phyloP scores from a whole-genome alignment of 1,140 invertebrate species.

The Chironomus tepperi region DNA sequence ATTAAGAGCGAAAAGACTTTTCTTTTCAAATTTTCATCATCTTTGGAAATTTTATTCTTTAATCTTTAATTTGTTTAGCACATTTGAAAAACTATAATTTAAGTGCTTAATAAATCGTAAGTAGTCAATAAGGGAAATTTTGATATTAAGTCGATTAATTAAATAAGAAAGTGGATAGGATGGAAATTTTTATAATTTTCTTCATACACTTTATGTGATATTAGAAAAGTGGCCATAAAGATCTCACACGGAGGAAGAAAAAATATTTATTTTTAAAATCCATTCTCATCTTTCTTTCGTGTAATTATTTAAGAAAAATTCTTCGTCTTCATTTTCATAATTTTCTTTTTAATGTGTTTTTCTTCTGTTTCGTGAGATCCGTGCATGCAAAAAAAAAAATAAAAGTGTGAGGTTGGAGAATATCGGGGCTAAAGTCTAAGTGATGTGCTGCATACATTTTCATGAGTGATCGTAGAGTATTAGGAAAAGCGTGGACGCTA shows the following conservation, averaged over 20 bases:
- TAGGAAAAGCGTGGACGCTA: background rate
- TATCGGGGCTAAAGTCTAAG: too few species aligned
- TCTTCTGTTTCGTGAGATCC: background rate
- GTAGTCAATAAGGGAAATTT: background rate
- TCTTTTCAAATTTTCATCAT: background rate
- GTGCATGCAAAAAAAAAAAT: background rate
- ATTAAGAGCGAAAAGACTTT: background rate
- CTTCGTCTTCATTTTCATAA: background rate
- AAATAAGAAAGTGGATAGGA: background rate
- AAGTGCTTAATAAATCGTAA: background rate
- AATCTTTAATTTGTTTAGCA: background rate
- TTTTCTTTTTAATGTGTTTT: background rate
- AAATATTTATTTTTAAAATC: conserved; percentile 7
- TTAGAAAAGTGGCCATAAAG: background rate
- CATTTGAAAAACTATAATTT: background rate
- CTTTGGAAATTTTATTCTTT: background rate
- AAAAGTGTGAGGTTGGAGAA: background rate
- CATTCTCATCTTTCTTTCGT: conserved; percentile 10
- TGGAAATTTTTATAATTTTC: background rate
- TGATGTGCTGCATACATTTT: too few species aligned
- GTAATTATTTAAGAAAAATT: conserved; percentile 9
- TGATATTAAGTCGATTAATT: background rate
- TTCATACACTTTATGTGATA: background rate
- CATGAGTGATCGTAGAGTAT: too few species aligned
- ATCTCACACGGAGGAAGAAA: conserved; percentile 1